These are phyloP conservation scores for Hapalemur alaotrensis DNA, from an alignment of 2,797 vertebrate genomes.

Conservation along the genomic window DNA sequence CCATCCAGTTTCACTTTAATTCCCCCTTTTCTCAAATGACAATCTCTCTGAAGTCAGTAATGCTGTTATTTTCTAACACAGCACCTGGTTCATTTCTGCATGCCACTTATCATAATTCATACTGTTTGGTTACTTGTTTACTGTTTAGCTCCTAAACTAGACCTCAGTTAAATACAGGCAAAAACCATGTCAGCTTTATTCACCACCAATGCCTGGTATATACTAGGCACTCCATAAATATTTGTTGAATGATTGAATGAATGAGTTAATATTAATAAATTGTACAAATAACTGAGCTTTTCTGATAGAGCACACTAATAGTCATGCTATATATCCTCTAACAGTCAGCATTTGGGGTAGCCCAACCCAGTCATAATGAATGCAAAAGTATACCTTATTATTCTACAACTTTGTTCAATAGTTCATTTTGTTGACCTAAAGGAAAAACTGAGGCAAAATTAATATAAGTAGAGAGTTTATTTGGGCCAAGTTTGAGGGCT, in stretches of 20 bases:
- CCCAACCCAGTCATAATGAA: not conserved
- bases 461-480: not conserved
- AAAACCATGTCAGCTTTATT: not conserved
- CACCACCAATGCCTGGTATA: not conserved
- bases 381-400: not conserved
- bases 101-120: not conserved
- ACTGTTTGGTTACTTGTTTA: not conserved
- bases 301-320: not conserved
- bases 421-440: not conserved
- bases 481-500: not conserved
- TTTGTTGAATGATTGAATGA: not conserved
- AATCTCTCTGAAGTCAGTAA: not conserved
- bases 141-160: not conserved
- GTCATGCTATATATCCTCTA: not conserved
- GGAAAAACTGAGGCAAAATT: not conserved
- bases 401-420: not conserved
- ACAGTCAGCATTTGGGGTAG: not conserved
- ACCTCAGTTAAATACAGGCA: not conserved
- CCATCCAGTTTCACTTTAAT: not conserved
- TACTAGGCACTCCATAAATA: not conserved
- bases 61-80: not conserved
- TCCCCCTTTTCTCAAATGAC: not conserved
- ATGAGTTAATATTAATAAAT: not conserved
- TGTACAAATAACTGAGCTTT: not conserved
- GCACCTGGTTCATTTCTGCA: not conserved